A percentile compares a stretch with the other conserved stretches of the same genome.
These are phyloP conservation scores for Trichacis sp. DNA, from an alignment of 2,888 invertebrate species.

Conservation along the genomic window DNA sequence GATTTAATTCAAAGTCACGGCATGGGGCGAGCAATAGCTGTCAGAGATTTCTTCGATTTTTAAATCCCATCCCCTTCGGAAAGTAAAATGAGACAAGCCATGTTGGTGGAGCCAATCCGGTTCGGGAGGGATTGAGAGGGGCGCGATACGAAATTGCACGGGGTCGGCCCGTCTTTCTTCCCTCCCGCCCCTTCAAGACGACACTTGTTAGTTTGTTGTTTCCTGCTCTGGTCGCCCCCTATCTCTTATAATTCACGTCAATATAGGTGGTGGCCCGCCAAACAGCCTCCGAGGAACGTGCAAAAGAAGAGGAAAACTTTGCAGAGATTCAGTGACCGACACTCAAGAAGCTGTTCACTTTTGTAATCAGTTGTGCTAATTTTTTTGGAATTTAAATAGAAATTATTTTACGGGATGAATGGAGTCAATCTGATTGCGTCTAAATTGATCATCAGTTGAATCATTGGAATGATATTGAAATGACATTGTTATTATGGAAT, in stretches of 20 bases:
- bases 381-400: too few relatives aligned
- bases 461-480: too few relatives aligned
- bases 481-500: too few relatives aligned
- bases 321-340: too few relatives aligned
- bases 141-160: conserved; percentile 27
- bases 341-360: too few relatives aligned
- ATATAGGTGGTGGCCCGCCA: too few relatives aligned
- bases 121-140: conserved; percentile 27
- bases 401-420: too few relatives aligned
- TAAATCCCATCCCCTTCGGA: conserved; percentile 64
- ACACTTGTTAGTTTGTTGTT: conserved; percentile 26
- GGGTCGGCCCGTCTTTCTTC: conserved; percentile 20
- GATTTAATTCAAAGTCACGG: conserved; percentile 62
- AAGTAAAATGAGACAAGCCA: conserved; percentile 66
- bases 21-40: conserved; percentile 64
- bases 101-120: conserved; percentile 39
- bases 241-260: conserved; percentile 58
- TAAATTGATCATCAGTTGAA: too few relatives aligned
- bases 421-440: too few relatives aligned
- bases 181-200: neutral
- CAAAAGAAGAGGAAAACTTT: too few relatives aligned
- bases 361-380: too few relatives aligned
- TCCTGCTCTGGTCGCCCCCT: conserved; percentile 28
- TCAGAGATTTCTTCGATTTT: conserved; percentile 67
- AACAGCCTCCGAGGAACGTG: too few relatives aligned